Base-by-base conservation (phyloP, 2,888 invertebrate species). In the Conomelus anceps region DNA sequence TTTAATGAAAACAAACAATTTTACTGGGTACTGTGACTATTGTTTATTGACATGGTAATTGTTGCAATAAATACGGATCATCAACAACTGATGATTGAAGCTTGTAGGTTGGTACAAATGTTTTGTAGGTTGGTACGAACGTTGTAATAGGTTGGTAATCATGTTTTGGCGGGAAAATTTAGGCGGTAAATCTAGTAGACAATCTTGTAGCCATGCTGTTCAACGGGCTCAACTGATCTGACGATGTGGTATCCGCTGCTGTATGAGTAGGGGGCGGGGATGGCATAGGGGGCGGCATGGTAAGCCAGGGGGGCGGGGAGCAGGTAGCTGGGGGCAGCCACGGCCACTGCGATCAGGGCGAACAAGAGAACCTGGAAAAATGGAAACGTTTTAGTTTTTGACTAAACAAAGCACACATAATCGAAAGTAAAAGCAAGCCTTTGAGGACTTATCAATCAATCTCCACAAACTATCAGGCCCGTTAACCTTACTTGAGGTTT, bases 161-260 rank as follows among this genome's bases (percentile, higher is more conserved):
- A 7, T 26, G 26, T 63, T 86, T 86, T 87, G 87, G 23, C 26
- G 41, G 41, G 23, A 26, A 11, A 11, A 26, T 11, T n/a, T n/a
- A n/a, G n/a, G n/a, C n/a, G n/a, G n/a, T 26, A n/a, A 63, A 63
- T 26, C 92, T 91, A 93, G 90, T 93, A 93, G 63, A 92, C 92
- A 89, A 93, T 92, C 90, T 91, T 91, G 91, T 93, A 93, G 88
- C 93, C 92, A 90, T 93, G 93, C 90, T 93, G 92, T 92, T 93
- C 93, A 63, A 93, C 92, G 13, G 93, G 93, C 84, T 93, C 93
- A 20, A 91, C 91, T 85, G 90, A 90, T 90, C 92, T 91, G 88
- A 92, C 89, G 87, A 92, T 91, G 89, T 91, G 89, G 92, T 92
- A 92, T 89, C 92, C 92, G 63, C 92, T 91, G 88, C 91, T 90